Percentiles rank a stretch among this genome's conserved stretches.
phyloP scores from a whole-genome alignment of 2,113 vertebrate genomes.

The Dryoscopus gambensis region DNA sequence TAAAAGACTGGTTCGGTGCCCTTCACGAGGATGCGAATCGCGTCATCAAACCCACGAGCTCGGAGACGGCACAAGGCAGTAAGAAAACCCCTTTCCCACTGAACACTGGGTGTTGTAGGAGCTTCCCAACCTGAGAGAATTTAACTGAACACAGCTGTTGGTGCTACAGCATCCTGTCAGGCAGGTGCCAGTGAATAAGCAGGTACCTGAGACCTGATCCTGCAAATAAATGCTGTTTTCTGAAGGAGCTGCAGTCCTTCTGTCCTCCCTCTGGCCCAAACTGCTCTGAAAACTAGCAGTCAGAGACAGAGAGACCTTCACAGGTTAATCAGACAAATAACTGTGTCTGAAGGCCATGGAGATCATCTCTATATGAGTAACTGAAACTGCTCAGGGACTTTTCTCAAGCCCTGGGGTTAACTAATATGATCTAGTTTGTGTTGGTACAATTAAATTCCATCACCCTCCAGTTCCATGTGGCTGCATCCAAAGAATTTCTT shows the following conservation, averaged over 20 bases:
- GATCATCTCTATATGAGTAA: neutral
- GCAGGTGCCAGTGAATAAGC: neutral
- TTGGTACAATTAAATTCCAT: neutral
- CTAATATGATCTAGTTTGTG: neutral
- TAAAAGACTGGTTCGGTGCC: constrained; percentile 95
- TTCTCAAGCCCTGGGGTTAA: neutral
- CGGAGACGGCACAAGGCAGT: constrained; percentile 83
- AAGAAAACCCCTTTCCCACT: constrained; percentile 46
- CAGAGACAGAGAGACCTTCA: neutral
- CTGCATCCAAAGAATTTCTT: neutral
- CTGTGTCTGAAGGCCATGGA: neutral
- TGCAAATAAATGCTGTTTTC: neutral
- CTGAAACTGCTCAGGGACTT: neutral
- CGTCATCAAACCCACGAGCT: constrained; percentile 85
- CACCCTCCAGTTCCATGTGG: neutral
- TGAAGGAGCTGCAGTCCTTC: neutral
- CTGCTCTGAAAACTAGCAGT: neutral
- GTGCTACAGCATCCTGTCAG: neutral
- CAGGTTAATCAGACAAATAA: neutral
- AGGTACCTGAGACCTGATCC: neutral
- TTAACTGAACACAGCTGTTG: neutral
- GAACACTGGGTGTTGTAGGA: neutral
- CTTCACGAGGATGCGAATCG: constrained; percentile 91
- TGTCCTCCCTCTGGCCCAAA: neutral
- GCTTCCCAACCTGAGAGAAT: neutral